Conservation (phyloP, 2,797 vertebrate species). For the Artibeus lituratus region DNA sequence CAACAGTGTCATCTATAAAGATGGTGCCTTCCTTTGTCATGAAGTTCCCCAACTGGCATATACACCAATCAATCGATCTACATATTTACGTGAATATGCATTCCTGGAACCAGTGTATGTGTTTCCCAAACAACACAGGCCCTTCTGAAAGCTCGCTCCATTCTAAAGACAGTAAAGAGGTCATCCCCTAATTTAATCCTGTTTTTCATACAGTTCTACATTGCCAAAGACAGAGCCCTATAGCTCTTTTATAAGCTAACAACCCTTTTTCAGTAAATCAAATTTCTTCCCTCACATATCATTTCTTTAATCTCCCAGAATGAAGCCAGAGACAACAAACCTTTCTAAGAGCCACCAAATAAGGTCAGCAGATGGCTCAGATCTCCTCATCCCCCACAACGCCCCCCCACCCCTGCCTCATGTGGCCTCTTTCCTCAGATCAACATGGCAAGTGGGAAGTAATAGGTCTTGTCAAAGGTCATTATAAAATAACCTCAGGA, state of each 20-base stretch:
- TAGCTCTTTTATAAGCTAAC: neutral
- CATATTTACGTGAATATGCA: neutral
- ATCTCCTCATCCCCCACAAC: constrained; percentile 43
- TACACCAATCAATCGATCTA: neutral
- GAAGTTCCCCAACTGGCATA: neutral
- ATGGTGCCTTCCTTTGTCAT: neutral
- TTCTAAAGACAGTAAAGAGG: neutral
- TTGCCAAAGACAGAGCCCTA: neutral
- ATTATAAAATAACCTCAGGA: constrained; percentile 74
- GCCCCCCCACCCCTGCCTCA: constrained; percentile 38
- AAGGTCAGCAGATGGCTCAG: constrained; percentile 49
- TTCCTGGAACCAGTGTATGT: neutral
- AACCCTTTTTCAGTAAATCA: constrained; percentile 36
- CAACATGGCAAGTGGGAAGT: constrained; percentile 74
- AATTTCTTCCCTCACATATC: neutral
- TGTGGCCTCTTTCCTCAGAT: constrained; percentile 69
- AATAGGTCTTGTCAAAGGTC: constrained; percentile 79
- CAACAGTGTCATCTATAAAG: neutral
- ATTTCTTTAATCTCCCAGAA: constrained; percentile 8
- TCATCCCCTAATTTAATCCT: neutral
- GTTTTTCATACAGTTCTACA: neutral
- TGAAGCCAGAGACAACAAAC: neutral
- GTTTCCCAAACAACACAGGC: neutral
- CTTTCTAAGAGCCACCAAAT: constrained; percentile 17
- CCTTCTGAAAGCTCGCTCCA: neutral